Percentiles rank a stretch among this genome's conserved stretches.
These are phyloP conservation scores for Cariama cristata DNA, from an alignment of 2,113 vertebrate species.

Conservation along the genomic window DNA sequence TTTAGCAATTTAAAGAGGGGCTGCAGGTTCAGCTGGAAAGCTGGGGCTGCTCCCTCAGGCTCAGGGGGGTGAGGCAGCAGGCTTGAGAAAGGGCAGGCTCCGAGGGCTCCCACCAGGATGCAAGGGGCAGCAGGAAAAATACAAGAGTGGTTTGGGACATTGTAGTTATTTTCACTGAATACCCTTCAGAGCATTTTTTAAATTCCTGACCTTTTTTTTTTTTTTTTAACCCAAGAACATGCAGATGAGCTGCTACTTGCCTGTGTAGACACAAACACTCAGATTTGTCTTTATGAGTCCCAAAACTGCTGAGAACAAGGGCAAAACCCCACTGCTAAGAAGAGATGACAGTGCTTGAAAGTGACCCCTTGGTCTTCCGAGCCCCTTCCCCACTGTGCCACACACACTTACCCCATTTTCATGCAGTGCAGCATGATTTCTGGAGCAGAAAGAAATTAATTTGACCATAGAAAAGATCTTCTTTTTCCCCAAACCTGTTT, in stretches of 20 bases:
- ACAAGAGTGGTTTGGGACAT: background rate
- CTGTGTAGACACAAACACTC: background rate
- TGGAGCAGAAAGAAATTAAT: background rate
- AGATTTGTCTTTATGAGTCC: background rate
- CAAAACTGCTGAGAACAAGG: background rate
- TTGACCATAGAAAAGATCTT: background rate
- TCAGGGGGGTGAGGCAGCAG: background rate
- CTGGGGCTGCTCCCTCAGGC: background rate
- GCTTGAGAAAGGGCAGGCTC: background rate
- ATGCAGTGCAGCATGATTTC: background rate
- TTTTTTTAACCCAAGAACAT: background rate
- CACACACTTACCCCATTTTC: background rate
- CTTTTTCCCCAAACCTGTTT: background rate
- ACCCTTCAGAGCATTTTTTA: background rate
- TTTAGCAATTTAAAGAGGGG: background rate
- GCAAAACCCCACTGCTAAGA: background rate
- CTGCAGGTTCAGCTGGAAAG: background rate
- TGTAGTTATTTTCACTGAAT: background rate
- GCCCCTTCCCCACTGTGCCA: background rate
- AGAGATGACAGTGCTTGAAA: background rate
- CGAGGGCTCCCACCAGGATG: background rate
- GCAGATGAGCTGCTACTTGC: background rate
- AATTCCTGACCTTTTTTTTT: background rate
- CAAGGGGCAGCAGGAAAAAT: background rate
- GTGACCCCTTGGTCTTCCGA: background rate